Evolutionary conservation across 2,888 invertebrate species (phyloP), one percentile per base, ranked within the genome.

Genomic region (Elmis aenea): DNA sequence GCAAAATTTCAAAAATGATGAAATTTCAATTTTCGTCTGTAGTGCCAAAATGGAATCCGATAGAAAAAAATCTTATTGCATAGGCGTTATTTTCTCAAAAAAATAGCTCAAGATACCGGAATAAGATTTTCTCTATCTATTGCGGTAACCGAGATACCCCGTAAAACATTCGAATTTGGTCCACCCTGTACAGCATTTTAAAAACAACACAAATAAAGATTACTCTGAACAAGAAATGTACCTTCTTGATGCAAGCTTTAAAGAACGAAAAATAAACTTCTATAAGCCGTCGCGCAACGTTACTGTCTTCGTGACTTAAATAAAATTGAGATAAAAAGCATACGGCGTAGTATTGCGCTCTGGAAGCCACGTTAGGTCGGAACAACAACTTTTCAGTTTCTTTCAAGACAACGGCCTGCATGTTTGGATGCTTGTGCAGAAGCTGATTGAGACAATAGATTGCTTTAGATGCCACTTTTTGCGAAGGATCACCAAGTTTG

Each of bases 191-290:
- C 6, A 11, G 10, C 5, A 33, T 36, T 9, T 13, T 26, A 16
- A 4, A 23, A 26, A 22, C 8, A 38, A 25, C 3, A 25, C 11
- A 13, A 23, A 20, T 9, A 27, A 34, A 31, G n/a, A n/a, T n/a
- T n/a, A n/a, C n/a, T n/a, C n/a, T n/a, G n/a, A n/a, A n/a, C n/a
- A n/a, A n/a, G n/a, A n/a, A n/a, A n/a, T n/a, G 52, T 54, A 81
- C 83, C 73, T 80, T 83, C 61, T 92, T 90, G 3, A 92, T 80
- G 36, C 85, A 81, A 28, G 91, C 86, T 69, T 93, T 94, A 72
- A 99, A 99, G 64, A 97, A 91, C 0, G 90, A 83, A 63, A 99
- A 92, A 66, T 97, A 99, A 29, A 97, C 85, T 46, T 84, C 76
- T 25, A 99, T 86, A 16, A 99, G 71, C 52, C 81, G 84, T 50